A percentile compares a stretch with the other conserved stretches of the same genome.
Evolutionary conservation across 2,113 vertebrate species (phyloP).

Genomic region (Aegotheles bennettii): DNA sequence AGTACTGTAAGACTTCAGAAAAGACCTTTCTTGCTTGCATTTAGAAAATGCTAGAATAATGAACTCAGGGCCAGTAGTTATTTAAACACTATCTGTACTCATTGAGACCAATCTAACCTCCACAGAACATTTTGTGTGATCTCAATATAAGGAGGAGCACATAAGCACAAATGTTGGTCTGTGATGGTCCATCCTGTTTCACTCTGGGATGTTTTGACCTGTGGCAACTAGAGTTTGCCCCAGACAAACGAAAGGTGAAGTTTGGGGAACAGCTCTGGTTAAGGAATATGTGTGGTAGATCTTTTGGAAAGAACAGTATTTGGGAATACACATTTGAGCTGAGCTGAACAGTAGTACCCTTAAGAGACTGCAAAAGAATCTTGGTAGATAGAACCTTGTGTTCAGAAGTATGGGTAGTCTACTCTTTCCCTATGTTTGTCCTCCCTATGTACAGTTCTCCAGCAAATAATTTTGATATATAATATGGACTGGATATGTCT

Average conservation of each 20-base stretch:
- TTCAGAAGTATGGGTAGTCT: neutral
- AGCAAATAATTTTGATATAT: neutral
- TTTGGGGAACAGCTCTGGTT: neutral
- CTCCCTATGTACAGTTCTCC: neutral
- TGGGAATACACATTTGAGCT: neutral
- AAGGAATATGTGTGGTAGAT: neutral
- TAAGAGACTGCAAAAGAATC: neutral
- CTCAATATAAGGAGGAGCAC: neutral
- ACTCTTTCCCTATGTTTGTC: neutral
- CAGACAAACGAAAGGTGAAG: neutral
- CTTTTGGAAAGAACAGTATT: neutral
- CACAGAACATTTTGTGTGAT: accelerated
- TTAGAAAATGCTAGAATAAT: neutral
- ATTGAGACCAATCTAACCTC: neutral
- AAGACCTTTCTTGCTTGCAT: neutral
- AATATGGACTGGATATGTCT: neutral
- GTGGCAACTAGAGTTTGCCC: neutral
- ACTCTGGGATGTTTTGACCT: neutral
- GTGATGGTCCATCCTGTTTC: neutral
- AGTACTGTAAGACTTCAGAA: neutral
- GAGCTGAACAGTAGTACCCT: neutral
- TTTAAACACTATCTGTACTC: neutral
- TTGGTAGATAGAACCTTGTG: neutral
- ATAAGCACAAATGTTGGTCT: accelerated
- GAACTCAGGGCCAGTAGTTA: neutral